A percentile compares a stretch with the other conserved stretches of the same genome.
Conservation (phyloP, 2,888 invertebrate genomes). For the Baccha elongata region DNA sequence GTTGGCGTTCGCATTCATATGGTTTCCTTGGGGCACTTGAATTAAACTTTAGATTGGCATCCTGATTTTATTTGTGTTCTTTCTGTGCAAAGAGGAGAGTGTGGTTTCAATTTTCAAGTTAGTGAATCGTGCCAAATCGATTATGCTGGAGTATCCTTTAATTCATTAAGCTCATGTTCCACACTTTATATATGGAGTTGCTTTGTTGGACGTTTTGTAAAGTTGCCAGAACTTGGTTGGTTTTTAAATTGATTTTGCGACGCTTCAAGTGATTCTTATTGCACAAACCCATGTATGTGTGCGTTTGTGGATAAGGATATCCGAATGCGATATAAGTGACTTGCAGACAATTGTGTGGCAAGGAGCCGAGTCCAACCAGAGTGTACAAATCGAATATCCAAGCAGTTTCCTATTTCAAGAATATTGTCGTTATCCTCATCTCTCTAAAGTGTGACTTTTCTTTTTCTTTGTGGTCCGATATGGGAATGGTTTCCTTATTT, state of each 20-base stretch:
- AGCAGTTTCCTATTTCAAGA: conserved; percentile 48
- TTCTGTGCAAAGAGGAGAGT: not conserved
- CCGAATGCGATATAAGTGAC: conserved; percentile 47
- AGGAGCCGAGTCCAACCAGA: conserved; percentile 6
- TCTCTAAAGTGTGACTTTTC: conserved; percentile 30
- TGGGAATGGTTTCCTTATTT: conserved; percentile 59
- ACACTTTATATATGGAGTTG: conserved; percentile 36
- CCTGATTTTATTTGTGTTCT: conserved; percentile 43
- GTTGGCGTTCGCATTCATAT: not conserved
- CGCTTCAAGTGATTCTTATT: conserved; percentile 54
- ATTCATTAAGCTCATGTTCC: conserved; percentile 67
- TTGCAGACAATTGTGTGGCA: conserved; percentile 45
- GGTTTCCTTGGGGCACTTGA: conserved; percentile 52
- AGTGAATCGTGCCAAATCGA: conserved; percentile 69
- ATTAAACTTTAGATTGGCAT: conserved; percentile 69
- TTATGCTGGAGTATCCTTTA: conserved; percentile 54
- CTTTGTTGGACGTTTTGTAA: conserved; percentile 46
- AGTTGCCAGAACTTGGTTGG: conserved; percentile 55
- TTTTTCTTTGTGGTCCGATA: conserved; percentile 14
- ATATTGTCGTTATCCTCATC: conserved; percentile 49
- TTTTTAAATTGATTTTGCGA: conserved; percentile 55
- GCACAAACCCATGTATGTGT: not conserved
- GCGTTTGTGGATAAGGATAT: conserved; percentile 26
- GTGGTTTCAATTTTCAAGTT: conserved; percentile 54
- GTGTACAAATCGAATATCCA: conserved; percentile 36